Evolutionary conservation across 2,888 invertebrate species (phyloP).

Genomic region (Axea sp.): DNA sequence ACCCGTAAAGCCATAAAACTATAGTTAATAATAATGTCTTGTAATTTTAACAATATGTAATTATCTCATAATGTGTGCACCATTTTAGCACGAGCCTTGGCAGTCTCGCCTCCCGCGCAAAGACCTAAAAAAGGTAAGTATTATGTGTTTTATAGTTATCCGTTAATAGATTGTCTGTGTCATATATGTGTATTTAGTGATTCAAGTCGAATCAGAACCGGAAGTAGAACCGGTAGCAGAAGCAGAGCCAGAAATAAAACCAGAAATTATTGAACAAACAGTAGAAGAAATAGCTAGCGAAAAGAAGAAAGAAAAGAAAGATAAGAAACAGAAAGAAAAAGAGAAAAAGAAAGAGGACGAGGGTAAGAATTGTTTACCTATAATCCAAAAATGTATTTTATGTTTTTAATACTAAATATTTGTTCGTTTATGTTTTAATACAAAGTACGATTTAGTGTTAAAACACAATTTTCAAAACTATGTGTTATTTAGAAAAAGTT

Average conservation of each 20-base stretch:
- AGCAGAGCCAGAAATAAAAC: slow-evolving; percentile 55
- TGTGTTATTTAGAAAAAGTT: no score
- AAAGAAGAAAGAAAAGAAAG: slow-evolving; percentile 64
- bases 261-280: slow-evolving; percentile 39
- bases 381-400: no score
- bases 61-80: slow-evolving; percentile 12
- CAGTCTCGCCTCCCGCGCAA: slow-evolving; percentile 61
- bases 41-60: no score
- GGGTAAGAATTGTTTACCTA: slow-evolving; percentile 38
- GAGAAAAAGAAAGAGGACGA: slow-evolving; percentile 60
- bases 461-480: no score
- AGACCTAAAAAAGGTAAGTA: slow-evolving; percentile 65
- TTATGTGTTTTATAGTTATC: slow-evolving; percentile 19
- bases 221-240: slow-evolving; percentile 54
- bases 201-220: slow-evolving; percentile 56
- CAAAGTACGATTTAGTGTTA: no score
- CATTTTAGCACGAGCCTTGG: slow-evolving; percentile 75
- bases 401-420: no score
- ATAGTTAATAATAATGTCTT: no score
- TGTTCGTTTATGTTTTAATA: no score
- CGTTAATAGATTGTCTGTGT: slow-evolving; percentile 43
- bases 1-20: no score
- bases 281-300: slow-evolving; percentile 65
- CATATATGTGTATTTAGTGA: slow-evolving; percentile 54
- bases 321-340: slow-evolving; percentile 60